Evolutionary conservation across 1,140 invertebrate genomes (phyloP).

Genomic region (Diabrotica undecimpunctata): DNA sequence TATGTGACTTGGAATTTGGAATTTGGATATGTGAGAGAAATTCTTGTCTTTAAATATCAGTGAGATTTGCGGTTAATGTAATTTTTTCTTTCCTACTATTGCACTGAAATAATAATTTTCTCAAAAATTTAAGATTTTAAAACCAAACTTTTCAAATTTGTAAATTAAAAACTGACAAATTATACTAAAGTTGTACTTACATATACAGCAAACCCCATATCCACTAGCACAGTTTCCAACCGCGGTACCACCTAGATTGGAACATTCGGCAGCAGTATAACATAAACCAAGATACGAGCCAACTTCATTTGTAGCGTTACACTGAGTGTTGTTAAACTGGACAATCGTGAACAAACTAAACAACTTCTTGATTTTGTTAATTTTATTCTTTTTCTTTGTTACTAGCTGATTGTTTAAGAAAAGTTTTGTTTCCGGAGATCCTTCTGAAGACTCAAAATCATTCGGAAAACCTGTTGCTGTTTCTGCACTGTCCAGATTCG

Average conservation of each 20-base stretch:
- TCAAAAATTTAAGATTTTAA: no score
- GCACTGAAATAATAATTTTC: no score
- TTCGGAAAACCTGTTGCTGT: neutral
- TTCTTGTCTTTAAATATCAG: no score
- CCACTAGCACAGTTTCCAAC: slow-evolving; percentile 70
- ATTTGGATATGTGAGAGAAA: no score
- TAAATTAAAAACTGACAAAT: neutral
- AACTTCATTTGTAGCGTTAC: slow-evolving; percentile 48
- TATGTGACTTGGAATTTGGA: no score
- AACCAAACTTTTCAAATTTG: no score
- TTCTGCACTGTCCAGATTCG: slow-evolving; percentile 2
- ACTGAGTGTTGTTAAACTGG: slow-evolving; percentile 64
- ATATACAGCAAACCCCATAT: slow-evolving; percentile 50
- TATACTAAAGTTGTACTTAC: slow-evolving; percentile 26
- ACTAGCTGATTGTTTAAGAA: slow-evolving; percentile 26
- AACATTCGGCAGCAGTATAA: slow-evolving; percentile 63
- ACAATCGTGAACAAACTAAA: slow-evolving; percentile 71
- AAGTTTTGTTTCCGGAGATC: slow-evolving; percentile 24
- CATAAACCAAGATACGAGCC: slow-evolving; percentile 63
- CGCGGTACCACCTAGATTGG: slow-evolving; percentile 55
- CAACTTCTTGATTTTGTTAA: slow-evolving; percentile 49
- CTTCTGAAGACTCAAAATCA: neutral
- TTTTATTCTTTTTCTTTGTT: slow-evolving; percentile 37
- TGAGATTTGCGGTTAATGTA: no score
- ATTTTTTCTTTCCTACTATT: no score